Conservation (phyloP, 1,140 invertebrate genomes). For the Polypedilum pembai region DNA sequence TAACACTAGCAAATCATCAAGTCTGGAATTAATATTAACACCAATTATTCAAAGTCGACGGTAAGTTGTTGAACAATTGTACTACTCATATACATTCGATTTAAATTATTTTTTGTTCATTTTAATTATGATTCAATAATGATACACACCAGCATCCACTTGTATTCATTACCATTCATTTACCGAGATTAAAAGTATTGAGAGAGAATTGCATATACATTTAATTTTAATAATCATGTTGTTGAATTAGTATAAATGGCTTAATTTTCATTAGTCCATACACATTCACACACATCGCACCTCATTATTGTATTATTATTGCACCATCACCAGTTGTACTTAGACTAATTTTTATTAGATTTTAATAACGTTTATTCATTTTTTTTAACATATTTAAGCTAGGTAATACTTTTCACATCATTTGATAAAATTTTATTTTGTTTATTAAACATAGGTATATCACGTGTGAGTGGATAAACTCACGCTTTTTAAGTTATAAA, state of each 20-base stretch:
- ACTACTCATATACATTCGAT: neutral
- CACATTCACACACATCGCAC: neutral
- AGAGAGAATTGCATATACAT: too few relatives aligned
- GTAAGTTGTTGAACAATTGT: neutral
- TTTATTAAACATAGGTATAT: too few relatives aligned
- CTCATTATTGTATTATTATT: too few relatives aligned
- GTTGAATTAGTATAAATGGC: neutral
- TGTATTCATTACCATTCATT: too few relatives aligned
- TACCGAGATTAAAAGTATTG: too few relatives aligned
- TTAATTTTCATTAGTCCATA: neutral
- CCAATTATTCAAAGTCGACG: constrained; percentile 25
- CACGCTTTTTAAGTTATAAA: neutral
- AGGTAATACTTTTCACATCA: too few relatives aligned
- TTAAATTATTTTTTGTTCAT: neutral
- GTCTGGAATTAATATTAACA: constrained; percentile 20
- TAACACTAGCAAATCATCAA: constrained; percentile 15
- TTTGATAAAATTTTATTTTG: too few relatives aligned
- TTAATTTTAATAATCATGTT: neutral
- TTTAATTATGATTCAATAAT: constrained; percentile 18
- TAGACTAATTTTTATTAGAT: constrained; percentile 23
- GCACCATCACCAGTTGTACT: neutral
- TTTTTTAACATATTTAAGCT: too few relatives aligned
- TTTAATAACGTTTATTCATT: too few relatives aligned
- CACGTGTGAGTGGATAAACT: neutral
- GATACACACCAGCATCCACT: neutral